Evolutionary conservation across 2,797 vertebrate species (phyloP).

Genomic region (Aphelocoma californica): DNA sequence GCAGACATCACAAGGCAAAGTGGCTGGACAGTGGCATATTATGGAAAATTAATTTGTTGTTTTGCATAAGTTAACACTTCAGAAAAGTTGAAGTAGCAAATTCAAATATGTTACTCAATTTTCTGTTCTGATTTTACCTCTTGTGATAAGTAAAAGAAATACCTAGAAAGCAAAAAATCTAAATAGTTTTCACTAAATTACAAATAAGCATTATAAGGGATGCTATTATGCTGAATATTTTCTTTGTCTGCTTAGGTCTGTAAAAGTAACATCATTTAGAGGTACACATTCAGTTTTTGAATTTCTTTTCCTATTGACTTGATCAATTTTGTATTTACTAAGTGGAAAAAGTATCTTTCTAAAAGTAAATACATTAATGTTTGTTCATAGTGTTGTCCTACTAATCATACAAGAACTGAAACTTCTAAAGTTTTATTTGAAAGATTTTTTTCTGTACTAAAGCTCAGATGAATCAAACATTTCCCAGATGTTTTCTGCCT

Average conservation of each 20-base stretch:
- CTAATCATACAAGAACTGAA: background rate
- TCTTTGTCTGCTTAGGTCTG: background rate
- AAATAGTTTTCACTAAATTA: background rate
- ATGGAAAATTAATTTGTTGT: background rate
- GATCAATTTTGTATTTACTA: background rate
- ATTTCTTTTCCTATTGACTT: background rate
- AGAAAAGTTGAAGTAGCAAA: background rate
- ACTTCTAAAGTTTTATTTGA: background rate
- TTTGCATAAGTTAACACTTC: background rate
- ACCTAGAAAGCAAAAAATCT: background rate
- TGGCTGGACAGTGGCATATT: background rate
- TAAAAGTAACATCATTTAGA: background rate
- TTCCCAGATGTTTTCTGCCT: background rate
- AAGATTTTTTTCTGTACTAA: background rate
- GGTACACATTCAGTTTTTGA: background rate
- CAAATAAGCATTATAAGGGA: background rate
- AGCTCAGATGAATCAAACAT: background rate
- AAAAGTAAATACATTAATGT: background rate
- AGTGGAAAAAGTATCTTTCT: background rate
- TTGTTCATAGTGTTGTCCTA: background rate
- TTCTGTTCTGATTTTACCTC: background rate
- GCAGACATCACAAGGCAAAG: background rate
- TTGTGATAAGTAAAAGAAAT: background rate
- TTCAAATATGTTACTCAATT: background rate
- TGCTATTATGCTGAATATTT: background rate